A percentile compares a stretch with the other conserved stretches of the same genome.
These are phyloP conservation scores for Oedothorax gibbosus DNA, from an alignment of 1,140 invertebrate species.

Conservation along the genomic window DNA sequence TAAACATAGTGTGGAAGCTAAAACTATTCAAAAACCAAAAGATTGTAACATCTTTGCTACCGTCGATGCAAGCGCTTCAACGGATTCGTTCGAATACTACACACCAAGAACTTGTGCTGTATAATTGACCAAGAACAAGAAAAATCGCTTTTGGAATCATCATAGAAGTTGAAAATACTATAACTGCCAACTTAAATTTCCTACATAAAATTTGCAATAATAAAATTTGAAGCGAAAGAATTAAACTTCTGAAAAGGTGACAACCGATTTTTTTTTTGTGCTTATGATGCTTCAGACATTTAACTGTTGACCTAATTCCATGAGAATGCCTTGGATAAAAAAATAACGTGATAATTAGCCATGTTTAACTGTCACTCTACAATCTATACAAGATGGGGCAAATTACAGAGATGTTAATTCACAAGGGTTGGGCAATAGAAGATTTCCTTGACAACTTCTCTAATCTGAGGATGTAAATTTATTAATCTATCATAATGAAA, in stretches of 20 bases:
- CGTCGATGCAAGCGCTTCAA: slow-evolving; percentile 25
- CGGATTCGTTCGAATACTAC: slow-evolving; percentile 10
- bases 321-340: slow-evolving; percentile 16
- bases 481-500: background rate
- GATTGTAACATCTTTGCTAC: slow-evolving; percentile 5
- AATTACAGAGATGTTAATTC: slow-evolving; percentile 22
- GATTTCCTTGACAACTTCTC: slow-evolving; percentile 11
- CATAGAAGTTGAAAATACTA: slow-evolving; percentile 7
- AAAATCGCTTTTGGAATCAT: slow-evolving; percentile 23
- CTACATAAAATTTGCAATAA: slow-evolving; percentile 13
- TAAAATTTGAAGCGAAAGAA: background rate
- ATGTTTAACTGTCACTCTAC: slow-evolving; percentile 19
- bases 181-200: slow-evolving; percentile 6
- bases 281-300: slow-evolving; percentile 27
- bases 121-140: background rate
- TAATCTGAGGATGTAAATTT: background rate
- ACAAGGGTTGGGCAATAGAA: background rate
- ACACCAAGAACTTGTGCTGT: background rate
- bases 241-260: background rate
- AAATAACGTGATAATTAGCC: slow-evolving; percentile 41
- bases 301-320: background rate
- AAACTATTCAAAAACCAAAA: slow-evolving; percentile 11
- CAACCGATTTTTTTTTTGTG: slow-evolving; percentile 8
- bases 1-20: background rate
- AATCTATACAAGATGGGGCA: slow-evolving; percentile 4